phyloP scores from a whole-genome alignment of 2,888 invertebrate species.

The Polydesmus complanatus region DNA sequence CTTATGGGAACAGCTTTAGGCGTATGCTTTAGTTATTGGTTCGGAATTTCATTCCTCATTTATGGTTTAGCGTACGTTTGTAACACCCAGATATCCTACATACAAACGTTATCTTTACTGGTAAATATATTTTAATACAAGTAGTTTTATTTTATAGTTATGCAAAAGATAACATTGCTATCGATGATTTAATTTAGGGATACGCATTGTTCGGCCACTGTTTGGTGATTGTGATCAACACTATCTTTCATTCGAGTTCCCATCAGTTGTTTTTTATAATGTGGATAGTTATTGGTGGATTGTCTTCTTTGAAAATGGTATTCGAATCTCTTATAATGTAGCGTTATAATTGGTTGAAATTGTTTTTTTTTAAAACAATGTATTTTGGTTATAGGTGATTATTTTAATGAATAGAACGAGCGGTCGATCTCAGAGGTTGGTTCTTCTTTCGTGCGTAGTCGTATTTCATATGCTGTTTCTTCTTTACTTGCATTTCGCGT shows the following conservation, averaged over 20 bases:
- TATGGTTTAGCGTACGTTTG: constrained; percentile 34
- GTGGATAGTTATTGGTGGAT: constrained; percentile 33
- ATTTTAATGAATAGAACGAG: constrained; percentile 30
- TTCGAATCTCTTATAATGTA: too few relatives aligned
- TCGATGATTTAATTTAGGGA: constrained; percentile 28
- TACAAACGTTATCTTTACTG: constrained; percentile 34
- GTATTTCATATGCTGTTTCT: constrained; percentile 34
- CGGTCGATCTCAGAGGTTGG: constrained; percentile 30
- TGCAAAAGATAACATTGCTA: too few relatives aligned
- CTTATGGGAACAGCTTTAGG: constrained; percentile 38
- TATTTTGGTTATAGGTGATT: constrained; percentile 25
- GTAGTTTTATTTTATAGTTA: not conserved
- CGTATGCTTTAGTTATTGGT: constrained; percentile 38
- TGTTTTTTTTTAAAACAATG: not conserved
- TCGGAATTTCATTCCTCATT: constrained; percentile 32
- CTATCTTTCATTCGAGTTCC: constrained; percentile 35
- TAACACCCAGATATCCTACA: constrained; percentile 30
- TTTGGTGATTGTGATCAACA: constrained; percentile 33
- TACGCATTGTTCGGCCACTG: constrained; percentile 37
- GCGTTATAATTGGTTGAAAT: constrained; percentile 17
- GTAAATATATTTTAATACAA: constrained; percentile 25
- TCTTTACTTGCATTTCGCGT: constrained; percentile 38
- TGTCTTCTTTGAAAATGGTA: constrained; percentile 35
- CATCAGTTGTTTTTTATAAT: constrained; percentile 35
- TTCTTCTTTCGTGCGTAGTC: constrained; percentile 28